These are phyloP conservation scores for Leptodactylus fallax DNA, from an alignment of 2,797 vertebrate genomes.

Conservation along the genomic window DNA sequence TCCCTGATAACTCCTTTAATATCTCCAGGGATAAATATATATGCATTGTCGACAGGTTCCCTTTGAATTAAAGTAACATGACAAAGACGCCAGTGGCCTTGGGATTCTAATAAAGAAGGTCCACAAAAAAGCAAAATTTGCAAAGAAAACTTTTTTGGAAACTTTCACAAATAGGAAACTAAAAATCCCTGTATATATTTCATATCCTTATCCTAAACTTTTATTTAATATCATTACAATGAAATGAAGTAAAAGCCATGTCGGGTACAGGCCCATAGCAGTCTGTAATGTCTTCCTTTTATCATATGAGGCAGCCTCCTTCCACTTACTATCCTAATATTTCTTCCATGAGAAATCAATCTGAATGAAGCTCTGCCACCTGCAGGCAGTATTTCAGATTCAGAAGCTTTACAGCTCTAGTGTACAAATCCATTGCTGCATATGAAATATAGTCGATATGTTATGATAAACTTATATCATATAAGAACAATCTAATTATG, in stretches of 20 bases:
- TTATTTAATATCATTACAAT: neutral
- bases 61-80: too few species aligned
- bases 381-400: slow-evolving; percentile 32
- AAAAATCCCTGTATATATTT: neutral
- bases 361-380: slow-evolving; percentile 50
- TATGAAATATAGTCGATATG: neutral
- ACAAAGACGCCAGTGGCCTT: too few species aligned
- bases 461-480: too few species aligned
- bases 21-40: too few species aligned
- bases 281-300: neutral
- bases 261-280: neutral
- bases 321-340: slow-evolving; percentile 9
- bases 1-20: too few species aligned
- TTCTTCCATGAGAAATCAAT: slow-evolving; percentile 18
- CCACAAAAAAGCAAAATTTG: too few species aligned
- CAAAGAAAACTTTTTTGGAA: too few species aligned
- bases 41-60: too few species aligned
- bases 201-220: neutral
- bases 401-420: neutral
- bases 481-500: too few species aligned
- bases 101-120: too few species aligned
- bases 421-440: neutral
- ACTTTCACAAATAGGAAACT: neutral
- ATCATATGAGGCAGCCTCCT: neutral
- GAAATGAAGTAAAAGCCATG: neutral